These are phyloP conservation scores for Drosophila niveifrons DNA, from an alignment of 2,888 invertebrate species.

Conservation along the genomic window DNA sequence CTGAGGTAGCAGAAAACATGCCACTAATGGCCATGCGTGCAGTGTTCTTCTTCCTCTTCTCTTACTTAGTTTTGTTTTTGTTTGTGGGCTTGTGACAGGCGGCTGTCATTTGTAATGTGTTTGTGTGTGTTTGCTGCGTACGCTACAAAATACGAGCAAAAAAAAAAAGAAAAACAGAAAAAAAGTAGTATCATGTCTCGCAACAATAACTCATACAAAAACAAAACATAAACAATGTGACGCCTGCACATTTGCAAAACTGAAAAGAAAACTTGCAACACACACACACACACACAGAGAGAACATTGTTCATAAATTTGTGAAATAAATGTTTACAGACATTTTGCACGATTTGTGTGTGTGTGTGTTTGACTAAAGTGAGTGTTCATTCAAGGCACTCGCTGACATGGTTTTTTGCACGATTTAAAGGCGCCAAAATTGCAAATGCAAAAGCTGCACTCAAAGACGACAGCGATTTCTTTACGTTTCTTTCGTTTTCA, in stretches of 20 bases:
- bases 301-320: slow-evolving; percentile 42
- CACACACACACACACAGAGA: slow-evolving; percentile 25
- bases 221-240: slow-evolving; percentile 52
- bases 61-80: slow-evolving; percentile 21
- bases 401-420: slow-evolving; percentile 9
- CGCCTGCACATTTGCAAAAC: slow-evolving; percentile 54
- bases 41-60: not conserved
- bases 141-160: slow-evolving; percentile 32
- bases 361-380: not conserved
- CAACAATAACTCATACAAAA: slow-evolving; percentile 66
- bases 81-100: slow-evolving; percentile 56
- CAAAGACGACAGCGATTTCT: not conserved
- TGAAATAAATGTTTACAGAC: slow-evolving; percentile 58
- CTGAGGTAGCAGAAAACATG: not conserved
- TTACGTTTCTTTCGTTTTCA: not conserved
- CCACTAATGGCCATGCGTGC: slow-evolving; percentile 4
- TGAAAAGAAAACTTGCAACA: slow-evolving; percentile 17
- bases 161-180: not conserved
- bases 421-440: not conserved
- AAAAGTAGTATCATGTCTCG: slow-evolving; percentile 64
- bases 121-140: slow-evolving; percentile 37
- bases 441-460: not conserved
- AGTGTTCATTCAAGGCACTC: slow-evolving; percentile 5
- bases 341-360: slow-evolving; percentile 54
- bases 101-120: slow-evolving; percentile 65